phyloP scores from a whole-genome alignment of 2,113 vertebrate species.

The Danionella cerebrum region DNA sequence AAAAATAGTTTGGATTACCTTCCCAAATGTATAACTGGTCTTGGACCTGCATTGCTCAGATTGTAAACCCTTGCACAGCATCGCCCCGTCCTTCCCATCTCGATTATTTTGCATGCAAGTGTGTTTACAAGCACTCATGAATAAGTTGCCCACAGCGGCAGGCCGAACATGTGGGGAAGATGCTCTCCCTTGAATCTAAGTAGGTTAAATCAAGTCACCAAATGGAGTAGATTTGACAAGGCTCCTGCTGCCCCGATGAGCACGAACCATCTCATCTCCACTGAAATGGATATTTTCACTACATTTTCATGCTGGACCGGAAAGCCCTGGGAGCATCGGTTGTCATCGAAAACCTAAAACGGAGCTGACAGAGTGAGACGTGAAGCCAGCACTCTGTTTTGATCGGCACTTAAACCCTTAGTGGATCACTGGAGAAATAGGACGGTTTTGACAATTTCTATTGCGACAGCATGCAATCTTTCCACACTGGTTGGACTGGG shows the following conservation, averaged over 20 bases:
- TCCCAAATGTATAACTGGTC: too few species aligned
- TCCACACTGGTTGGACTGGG: too few species aligned
- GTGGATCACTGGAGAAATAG: background rate
- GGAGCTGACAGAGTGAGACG: conserved; percentile 17
- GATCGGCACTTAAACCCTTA: conserved; percentile 36
- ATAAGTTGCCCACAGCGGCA: conserved; percentile 17
- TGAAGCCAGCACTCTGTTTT: conserved; percentile 21
- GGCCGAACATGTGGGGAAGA: conserved; percentile 2
- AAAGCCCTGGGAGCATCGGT: conserved; percentile 5
- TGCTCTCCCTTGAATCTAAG: conserved; percentile 8
- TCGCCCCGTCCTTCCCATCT: background rate
- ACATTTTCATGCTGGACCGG: background rate
- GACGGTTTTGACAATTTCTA: conserved; percentile 2
- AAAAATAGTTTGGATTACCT: too few species aligned
- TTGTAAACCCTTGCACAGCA: background rate
- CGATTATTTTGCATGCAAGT: background rate
- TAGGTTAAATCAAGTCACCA: conserved; percentile 38
- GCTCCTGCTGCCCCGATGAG: background rate
- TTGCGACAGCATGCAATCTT: conserved; percentile 9
- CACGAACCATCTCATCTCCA: conserved; percentile 25
- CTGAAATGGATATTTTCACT: conserved; percentile 31
- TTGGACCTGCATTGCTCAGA: background rate
- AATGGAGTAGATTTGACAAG: conserved; percentile 33
- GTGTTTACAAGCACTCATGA: conserved; percentile 26
- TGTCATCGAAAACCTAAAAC: background rate